Percentiles rank a stretch among this genome's conserved stretches.
Evolutionary conservation across 35 echinoderm and acorn worm species (phyloP).

Genomic region (Lytechinus pictus): DNA sequence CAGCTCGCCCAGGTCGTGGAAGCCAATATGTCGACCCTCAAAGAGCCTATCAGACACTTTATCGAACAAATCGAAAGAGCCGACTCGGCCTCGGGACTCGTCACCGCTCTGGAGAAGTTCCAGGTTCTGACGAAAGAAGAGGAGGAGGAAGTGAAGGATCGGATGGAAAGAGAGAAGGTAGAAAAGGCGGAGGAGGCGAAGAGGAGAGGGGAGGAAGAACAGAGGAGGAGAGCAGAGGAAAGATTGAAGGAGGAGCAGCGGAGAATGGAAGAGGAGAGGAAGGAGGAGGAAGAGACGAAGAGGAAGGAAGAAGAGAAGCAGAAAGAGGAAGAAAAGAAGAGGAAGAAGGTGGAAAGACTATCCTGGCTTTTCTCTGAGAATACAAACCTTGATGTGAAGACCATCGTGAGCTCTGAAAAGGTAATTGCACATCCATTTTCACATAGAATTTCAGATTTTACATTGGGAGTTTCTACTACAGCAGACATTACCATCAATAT

Average conservation of each 20-base stretch:
- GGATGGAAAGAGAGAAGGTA: not conserved
- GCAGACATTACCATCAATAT: no score
- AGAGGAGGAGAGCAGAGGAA: not conserved
- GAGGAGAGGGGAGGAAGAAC: not conserved
- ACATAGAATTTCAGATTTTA: no score
- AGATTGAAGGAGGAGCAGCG: not conserved
- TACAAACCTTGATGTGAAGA: not conserved
- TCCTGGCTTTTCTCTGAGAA: not conserved
- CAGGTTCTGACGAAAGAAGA: not conserved
- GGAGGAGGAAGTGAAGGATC: slow-evolving; percentile 29
- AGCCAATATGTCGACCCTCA: not conserved
- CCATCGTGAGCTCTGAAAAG: not conserved
- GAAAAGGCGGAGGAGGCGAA: not conserved
- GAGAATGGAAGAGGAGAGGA: no score
- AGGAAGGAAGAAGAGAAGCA: not conserved
- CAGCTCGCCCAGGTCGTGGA: not conserved
- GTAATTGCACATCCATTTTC: no score
- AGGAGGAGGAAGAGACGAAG: not conserved
- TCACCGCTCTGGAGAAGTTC: not conserved
- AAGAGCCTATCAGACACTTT: not conserved
- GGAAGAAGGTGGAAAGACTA: not conserved
- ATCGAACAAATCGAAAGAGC: slow-evolving; percentile 11
- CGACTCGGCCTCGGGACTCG: not conserved
- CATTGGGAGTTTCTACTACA: no score
- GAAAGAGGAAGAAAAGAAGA: not conserved